Evolutionary conservation across 2,888 invertebrate species (phyloP), one percentile per base, ranked within the genome.

Genomic region (Dasypogon diadema): DNA sequence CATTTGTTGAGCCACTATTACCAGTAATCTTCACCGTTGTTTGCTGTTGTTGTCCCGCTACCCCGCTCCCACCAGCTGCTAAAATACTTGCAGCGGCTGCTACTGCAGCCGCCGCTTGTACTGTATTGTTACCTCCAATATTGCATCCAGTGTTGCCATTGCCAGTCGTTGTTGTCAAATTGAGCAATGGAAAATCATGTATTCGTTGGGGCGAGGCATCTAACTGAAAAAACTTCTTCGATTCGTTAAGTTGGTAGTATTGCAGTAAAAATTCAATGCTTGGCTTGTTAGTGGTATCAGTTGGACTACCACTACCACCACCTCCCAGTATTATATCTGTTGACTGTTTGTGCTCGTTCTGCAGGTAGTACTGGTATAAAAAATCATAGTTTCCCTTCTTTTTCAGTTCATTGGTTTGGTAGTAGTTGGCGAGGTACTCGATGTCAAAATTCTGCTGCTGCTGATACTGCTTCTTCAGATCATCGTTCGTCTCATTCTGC

Each of bases 161-260:
- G 58, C 74, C 74, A 74, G 37, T 76, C 74, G 77, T 68, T 81
- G 83, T 77, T 81, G 83, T 77, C 63, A 80, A 73, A 77, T 79
- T 79, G 51, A 79, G 79, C 77, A 80, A 80, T 78, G 81, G 80
- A 78, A 82, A 81, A 82, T 85, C 84, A 84, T 81, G 81, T 81
- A 80, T 82, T 82, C 77, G 79, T 82, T 83, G 82, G 82, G 85
- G 84, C 83, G 85, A 84, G 85, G 85, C 85, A 81, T 84, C 83
- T 84, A 85, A 84, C 82, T 85, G 86, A 85, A 86, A 85, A 85
- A 86, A 85, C 84, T 85, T 85, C 80, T 85, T 86, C 37, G 85
- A 85, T 80, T 86, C 86, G 75, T 83, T 84, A 14, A 86, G 80
- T 81, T 86, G 86, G 77, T 86, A 86, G 76, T 85, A 86, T 80